Conservation (phyloP, 2,113 vertebrate genomes). For the human (Homo sapiens) region GRCh38 chr12:66057001-66057500, state of each 20-base stretch:
- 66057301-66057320: constrained; percentile 81
- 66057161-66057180: constrained; percentile 68
- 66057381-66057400: constrained; percentile 80
- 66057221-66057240: constrained; percentile 59
- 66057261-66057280: constrained; percentile 79
- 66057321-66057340: constrained; percentile 72
- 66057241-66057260: constrained; percentile 75
- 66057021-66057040: constrained; percentile 60
- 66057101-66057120: constrained; percentile 73
- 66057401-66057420: constrained; percentile 78
- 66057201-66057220: constrained; percentile 71
- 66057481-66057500: constrained; percentile 39
- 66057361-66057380: constrained; percentile 79
- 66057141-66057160: constrained; percentile 75
- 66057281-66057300: constrained; percentile 77
- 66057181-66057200: constrained; percentile 67
- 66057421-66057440: constrained; percentile 50
- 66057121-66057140: constrained; percentile 72
- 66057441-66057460: background rate
- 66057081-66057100: constrained; percentile 70
- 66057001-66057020: constrained; percentile 73
- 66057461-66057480: constrained; percentile 33
- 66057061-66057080: constrained; percentile 64
- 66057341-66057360: constrained; percentile 76
- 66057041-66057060: constrained; percentile 59